Conservation (phyloP, 2,797 vertebrate species). For the Falco berigora region DNA sequence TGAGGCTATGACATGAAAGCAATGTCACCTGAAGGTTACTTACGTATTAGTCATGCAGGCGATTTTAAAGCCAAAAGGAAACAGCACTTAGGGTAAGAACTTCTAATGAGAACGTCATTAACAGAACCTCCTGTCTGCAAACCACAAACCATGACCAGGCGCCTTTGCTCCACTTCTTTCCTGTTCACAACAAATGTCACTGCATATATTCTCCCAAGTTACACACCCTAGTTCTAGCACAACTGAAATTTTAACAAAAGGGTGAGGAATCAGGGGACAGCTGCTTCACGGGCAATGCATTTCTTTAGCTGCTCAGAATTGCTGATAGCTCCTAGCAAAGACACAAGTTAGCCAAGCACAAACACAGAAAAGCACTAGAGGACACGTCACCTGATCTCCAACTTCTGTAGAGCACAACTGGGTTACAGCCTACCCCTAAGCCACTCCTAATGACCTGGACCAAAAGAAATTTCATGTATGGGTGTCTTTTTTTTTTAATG, state of each 20-base stretch:
- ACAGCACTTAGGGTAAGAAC: background rate
- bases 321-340: background rate
- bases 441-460: background rate
- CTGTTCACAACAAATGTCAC: background rate
- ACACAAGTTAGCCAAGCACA: background rate
- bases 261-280: background rate
- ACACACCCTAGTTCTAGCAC: background rate
- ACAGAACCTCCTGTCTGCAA: background rate
- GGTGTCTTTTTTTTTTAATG: background rate
- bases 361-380: background rate
- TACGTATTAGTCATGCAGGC: background rate
- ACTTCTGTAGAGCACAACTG: background rate
- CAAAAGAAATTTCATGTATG: background rate
- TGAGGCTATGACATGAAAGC: background rate
- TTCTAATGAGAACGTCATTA: background rate
- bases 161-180: background rate
- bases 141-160: background rate
- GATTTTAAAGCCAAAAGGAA: background rate
- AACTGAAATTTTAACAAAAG: background rate
- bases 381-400: background rate
- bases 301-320: background rate
- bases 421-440: background rate
- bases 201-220: background rate
- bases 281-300: rapidly evolving
- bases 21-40: background rate